Conservation (phyloP, 2,888 invertebrate species). For the Drosophila phalerata region DNA sequence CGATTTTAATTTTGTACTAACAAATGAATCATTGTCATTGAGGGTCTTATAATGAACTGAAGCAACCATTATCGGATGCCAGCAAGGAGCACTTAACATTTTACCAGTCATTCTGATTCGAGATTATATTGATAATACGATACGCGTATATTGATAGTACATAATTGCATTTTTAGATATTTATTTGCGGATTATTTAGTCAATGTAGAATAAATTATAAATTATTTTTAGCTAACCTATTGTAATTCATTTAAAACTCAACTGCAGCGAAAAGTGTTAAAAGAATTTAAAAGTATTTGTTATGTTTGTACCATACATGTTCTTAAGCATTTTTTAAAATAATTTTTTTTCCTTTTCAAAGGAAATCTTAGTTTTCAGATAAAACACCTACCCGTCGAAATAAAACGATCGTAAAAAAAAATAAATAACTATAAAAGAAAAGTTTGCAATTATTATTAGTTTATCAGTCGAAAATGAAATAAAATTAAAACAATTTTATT, state of each 20-base stretch:
- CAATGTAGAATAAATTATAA: not conserved
- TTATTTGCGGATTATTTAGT: slow-evolving; percentile 2
- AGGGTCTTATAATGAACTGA: slow-evolving; percentile 29
- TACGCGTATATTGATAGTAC: not conserved
- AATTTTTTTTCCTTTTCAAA: too few species aligned
- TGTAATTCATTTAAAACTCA: not conserved
- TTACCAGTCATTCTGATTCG: slow-evolving; percentile 54
- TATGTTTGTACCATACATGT: too few species aligned
- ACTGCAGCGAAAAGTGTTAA: not conserved
- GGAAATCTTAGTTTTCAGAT: too few species aligned
- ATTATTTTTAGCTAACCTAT: not conserved
- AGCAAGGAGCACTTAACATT: slow-evolving; percentile 29
- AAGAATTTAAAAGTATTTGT: not conserved
- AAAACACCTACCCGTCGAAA: too few species aligned
- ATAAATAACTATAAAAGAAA: not conserved
- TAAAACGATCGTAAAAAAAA: not conserved
- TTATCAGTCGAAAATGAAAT: slow-evolving; percentile 4
- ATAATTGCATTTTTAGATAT: slow-evolving; percentile 21
- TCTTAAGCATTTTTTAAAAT: too few species aligned
- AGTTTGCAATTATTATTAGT: too few species aligned
- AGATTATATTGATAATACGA: slow-evolving; percentile 38
- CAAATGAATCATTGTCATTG: slow-evolving; percentile 41
- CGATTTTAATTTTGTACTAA: slow-evolving; percentile 35
- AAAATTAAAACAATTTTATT: slow-evolving; percentile 43
- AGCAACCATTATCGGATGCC: slow-evolving; percentile 17